phyloP scores from a whole-genome alignment of 2,113 vertebrate genomes.

The Cynocephalus volans region DNA sequence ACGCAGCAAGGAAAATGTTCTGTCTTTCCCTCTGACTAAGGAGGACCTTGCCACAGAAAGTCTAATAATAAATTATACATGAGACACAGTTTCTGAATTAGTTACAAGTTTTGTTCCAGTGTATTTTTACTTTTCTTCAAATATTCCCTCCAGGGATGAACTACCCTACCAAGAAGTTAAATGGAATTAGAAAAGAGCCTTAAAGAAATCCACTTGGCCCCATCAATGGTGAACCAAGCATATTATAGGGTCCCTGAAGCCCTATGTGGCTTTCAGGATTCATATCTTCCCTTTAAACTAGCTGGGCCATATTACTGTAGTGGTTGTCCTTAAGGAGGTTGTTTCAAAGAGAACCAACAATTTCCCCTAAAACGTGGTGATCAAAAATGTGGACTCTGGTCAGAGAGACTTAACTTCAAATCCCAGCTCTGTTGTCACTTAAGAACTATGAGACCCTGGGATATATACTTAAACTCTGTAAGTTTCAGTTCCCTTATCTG shows the following conservation, averaged over 20 bases:
- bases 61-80: constrained; percentile 76
- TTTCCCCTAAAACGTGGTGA: neutral
- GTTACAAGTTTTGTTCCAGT: constrained; percentile 53
- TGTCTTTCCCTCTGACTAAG: constrained; percentile 60
- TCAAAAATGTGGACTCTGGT: neutral
- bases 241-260: neutral
- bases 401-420: neutral
- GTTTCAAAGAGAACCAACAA: neutral
- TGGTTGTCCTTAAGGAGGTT: neutral
- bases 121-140: constrained; percentile 78
- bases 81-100: constrained; percentile 75
- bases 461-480: neutral
- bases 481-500: neutral
- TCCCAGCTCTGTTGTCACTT: neutral
- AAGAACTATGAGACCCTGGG: neutral
- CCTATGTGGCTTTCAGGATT: neutral
- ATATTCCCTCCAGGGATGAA: constrained; percentile 56
- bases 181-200: constrained; percentile 19
- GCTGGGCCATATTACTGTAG: neutral
- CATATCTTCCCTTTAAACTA: neutral
- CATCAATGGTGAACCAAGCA: neutral
- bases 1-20: constrained; percentile 14
- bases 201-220: neutral
- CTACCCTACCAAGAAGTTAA: constrained; percentile 33
- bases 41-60: constrained; percentile 71